These are phyloP conservation scores for Chionomys nivalis DNA, from an alignment of 2,113 vertebrate species.

Conservation along the genomic window DNA sequence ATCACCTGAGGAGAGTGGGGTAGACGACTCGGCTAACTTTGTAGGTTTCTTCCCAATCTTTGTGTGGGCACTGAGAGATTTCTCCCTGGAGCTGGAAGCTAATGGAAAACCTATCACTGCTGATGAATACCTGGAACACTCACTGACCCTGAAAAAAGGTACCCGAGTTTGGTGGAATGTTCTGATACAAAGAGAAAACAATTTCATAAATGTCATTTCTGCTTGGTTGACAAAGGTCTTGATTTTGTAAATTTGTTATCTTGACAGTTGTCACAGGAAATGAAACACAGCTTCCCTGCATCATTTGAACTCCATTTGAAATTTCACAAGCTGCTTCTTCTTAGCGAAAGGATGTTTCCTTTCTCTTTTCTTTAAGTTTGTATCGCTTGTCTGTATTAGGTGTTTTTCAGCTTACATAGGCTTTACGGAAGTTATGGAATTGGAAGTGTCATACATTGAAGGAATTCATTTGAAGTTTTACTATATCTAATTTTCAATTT, in stretches of 20 bases:
- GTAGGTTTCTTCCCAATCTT: conserved; percentile 82
- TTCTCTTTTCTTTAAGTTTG: neutral
- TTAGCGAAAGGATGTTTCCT: neutral
- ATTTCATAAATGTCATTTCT: neutral
- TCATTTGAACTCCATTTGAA: neutral
- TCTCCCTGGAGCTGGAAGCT: conserved; percentile 71
- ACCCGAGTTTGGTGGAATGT: neutral
- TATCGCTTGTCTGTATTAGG: neutral
- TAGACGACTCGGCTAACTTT: conserved; percentile 70
- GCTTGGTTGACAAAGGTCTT: too few species aligned
- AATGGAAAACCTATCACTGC: conserved; percentile 63
- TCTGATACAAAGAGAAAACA: neutral
- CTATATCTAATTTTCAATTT: neutral
- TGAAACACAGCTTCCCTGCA: neutral
- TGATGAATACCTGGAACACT: conserved; percentile 81
- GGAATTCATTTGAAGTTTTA: neutral
- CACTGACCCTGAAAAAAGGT: conserved; percentile 78
- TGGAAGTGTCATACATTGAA: neutral
- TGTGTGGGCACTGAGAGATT: conserved; percentile 83
- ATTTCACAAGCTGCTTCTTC: neutral
- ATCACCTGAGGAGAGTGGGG: neutral
- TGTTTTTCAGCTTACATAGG: neutral
- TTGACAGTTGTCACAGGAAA: neutral
- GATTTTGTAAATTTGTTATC: neutral
- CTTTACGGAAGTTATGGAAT: neutral